Conservation (phyloP, 1,140 invertebrate genomes). For the Coenobita brevimanus region DNA sequence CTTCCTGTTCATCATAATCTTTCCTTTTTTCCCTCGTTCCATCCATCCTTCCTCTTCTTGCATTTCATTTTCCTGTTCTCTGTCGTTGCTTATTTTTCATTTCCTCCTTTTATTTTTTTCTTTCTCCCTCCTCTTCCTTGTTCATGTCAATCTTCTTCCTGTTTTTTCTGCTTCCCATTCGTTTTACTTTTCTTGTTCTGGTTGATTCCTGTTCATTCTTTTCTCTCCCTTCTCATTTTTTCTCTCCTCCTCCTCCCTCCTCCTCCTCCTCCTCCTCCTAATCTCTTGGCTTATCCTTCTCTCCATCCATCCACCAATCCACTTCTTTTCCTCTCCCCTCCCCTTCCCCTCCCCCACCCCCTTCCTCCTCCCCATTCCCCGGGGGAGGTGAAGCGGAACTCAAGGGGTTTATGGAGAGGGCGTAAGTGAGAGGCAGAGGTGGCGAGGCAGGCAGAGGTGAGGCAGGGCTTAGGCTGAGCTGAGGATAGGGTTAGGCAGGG, state of each 20-base stretch:
- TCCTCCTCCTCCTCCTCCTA: background rate
- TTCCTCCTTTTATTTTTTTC: background rate
- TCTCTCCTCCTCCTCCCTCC: background rate
- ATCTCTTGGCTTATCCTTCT: background rate
- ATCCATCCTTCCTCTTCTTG: background rate
- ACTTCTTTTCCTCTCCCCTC: background rate
- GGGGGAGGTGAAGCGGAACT: no score
- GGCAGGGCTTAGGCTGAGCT: no score
- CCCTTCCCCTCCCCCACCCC: background rate
- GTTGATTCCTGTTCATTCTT: no score
- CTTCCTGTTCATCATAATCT: no score
- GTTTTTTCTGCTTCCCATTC: no score
- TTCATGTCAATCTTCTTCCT: background rate
- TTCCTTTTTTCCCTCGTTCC: conserved; percentile 6
- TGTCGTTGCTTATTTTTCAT: background rate
- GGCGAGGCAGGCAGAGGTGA: no score
- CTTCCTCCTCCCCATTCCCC: background rate
- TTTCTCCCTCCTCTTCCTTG: background rate
- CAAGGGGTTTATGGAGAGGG: no score
- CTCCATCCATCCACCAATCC: background rate
- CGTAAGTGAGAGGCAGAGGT: no score
- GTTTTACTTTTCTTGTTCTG: no score
- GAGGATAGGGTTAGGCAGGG: no score
- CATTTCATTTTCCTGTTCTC: background rate
- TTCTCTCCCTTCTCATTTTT: background rate